Percentiles rank a stretch among this genome's conserved stretches.
Conservation (phyloP, 2,113 vertebrate species). For the Scopus umbretta region DNA sequence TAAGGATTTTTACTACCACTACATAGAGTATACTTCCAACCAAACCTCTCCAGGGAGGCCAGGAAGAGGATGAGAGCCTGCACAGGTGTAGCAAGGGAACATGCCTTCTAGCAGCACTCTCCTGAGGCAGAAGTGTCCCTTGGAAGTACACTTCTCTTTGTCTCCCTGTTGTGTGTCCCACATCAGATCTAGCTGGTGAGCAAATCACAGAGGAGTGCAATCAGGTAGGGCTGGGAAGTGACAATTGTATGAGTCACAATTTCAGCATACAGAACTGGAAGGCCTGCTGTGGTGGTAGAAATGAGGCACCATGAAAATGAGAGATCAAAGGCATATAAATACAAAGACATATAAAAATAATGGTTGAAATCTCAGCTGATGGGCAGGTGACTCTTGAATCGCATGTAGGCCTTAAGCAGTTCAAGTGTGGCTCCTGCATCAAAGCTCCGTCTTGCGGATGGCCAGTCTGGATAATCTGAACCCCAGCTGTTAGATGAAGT, state of each 20-base stretch:
- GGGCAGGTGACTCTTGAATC: background rate
- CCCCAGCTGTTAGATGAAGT: background rate
- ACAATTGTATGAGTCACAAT: background rate
- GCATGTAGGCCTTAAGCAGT: background rate
- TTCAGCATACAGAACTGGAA: background rate
- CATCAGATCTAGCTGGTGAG: background rate
- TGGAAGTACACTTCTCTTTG: background rate
- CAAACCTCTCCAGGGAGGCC: background rate
- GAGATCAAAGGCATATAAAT: constrained; percentile 20
- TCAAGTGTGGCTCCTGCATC: background rate
- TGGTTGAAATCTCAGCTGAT: background rate
- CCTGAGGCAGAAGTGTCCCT: background rate
- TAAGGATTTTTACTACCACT: background rate
- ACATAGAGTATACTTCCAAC: background rate
- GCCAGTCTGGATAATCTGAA: background rate
- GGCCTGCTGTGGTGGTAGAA: background rate
- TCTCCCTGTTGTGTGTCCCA: background rate
- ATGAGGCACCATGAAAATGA: background rate
- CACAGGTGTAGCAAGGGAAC: background rate
- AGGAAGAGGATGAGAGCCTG: background rate
- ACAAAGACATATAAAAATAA: background rate
- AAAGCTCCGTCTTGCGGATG: background rate
- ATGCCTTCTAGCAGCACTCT: background rate
- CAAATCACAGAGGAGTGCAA: background rate
- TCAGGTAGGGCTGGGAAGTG: background rate